Evolutionary conservation across 2,113 vertebrate genomes (phyloP), one percentile per base, ranked within the genome.

Genomic region (Nerophis lumbriciformis): DNA sequence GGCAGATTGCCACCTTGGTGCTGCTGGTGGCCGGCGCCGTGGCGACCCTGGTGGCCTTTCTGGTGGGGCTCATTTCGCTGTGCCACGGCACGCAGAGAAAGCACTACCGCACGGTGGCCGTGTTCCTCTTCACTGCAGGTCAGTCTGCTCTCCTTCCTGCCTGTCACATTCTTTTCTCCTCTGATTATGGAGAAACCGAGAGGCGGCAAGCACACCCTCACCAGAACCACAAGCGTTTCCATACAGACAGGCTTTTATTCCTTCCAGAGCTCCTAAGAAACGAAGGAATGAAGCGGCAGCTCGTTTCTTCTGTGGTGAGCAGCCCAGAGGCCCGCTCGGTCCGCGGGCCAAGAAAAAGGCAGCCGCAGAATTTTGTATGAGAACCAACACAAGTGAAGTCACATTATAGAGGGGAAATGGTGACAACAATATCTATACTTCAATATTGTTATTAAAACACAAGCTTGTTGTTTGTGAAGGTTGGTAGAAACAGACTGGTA

Each of bases 81-180:
- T 93, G 92, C 84, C 74, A 79, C 57, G 90, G 90, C 15, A 90
- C 87, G 0, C 87, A 91, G 63, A 88, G 84, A 52, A 81, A 68
- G 36, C 89, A 90, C 76, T 91, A 92, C 73, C 87, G 88, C 61
- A 85, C 85, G 0, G 86, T 92, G 55, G 89, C 91, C 0, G 77
- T 92, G 12, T 84, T 93, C 63, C 91, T 93, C 70, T 88, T 92
- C 71, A 87, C 87, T 54, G 88, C 91, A 90, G 92, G 92, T 93
- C 85, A 45, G 65, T 49, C 51, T 36, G 15, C 6, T 59, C 49
- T 35, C 13, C 35, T 5, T 51, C 47, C 19, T 56, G 37, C n/a
- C 10, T 16, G 3, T n/a, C 38, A 11, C 42, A 45, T 45, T 45
- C 21, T 36, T 6, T 28, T 35, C 35, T 53, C 6, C 11, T 39